Evolutionary conservation across 2,888 invertebrate species (phyloP).

Genomic region (Dynastes hyllus): DNA sequence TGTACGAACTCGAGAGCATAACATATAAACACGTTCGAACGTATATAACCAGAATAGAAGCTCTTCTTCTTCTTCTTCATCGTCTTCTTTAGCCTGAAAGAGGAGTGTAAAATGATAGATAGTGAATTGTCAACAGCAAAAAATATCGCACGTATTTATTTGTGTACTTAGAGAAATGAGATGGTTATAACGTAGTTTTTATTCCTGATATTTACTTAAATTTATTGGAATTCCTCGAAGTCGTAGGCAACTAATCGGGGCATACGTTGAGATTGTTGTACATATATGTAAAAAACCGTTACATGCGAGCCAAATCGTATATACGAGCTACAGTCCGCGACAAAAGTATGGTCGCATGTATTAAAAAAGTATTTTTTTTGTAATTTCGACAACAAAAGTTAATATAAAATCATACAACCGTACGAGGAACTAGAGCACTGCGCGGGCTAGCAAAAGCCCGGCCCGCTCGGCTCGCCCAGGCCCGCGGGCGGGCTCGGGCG

Average conservation of each 20-base stretch:
- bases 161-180: constrained; percentile 39
- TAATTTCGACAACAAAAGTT: no score
- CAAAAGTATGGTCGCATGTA: no score
- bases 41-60: constrained; percentile 23
- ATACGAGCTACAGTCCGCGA: no score
- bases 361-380: no score
- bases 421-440: no score
- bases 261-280: neutral
- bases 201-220: constrained; percentile 12
- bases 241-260: neutral
- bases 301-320: no score
- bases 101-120: constrained; percentile 36
- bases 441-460: no score
- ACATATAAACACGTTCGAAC: constrained; percentile 44
- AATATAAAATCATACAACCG: no score
- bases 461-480: no score
- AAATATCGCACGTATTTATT: constrained; percentile 39
- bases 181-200: constrained; percentile 1
- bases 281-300: neutral
- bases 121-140: constrained; percentile 34
- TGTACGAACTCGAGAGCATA: constrained; percentile 30
- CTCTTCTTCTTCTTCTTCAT: neutral
- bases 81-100: no score
- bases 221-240: constrained; percentile 2
- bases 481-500: no score